phyloP scores from a whole-genome alignment of 2,888 invertebrate species.

The Drosophila yooni region DNA sequence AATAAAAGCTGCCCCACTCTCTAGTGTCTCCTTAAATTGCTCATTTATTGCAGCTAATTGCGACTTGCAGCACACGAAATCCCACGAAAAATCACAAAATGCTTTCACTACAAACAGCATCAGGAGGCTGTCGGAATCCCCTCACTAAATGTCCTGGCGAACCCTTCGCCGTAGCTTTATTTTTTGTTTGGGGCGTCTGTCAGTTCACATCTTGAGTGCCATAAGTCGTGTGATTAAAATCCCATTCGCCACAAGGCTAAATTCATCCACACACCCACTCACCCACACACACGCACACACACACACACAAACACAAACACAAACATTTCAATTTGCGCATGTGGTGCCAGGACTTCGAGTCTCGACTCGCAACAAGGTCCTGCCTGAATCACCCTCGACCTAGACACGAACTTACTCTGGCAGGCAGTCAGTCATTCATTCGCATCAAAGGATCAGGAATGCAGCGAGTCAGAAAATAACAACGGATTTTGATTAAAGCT shows the following conservation, averaged over 20 bases:
- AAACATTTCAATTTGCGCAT: conserved; percentile 83
- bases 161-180: conserved; percentile 57
- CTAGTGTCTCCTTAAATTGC: conserved; percentile 75
- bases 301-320: conserved; percentile 39
- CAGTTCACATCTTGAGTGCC: conserved; percentile 85
- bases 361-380: conserved; percentile 21
- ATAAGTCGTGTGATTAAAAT: conserved; percentile 85
- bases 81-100: conserved; percentile 78
- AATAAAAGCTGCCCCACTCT: background rate
- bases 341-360: conserved; percentile 49
- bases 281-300: background rate
- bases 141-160: conserved; percentile 39
- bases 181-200: conserved; percentile 72
- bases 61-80: conserved; percentile 69
- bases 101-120: conserved; percentile 69
- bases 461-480: conserved; percentile 88
- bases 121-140: conserved; percentile 63
- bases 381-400: conserved; percentile 63
- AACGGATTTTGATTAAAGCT: conserved; percentile 86
- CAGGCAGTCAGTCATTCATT: conserved; percentile 68
- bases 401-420: conserved; percentile 35
- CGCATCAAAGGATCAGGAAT: conserved; percentile 86
- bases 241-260: conserved; percentile 82
- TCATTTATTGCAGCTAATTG: conserved; percentile 85
- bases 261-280: conserved; percentile 47